phyloP scores from a whole-genome alignment of 2,888 invertebrate genomes.

The Lamellibrachia columna region DNA sequence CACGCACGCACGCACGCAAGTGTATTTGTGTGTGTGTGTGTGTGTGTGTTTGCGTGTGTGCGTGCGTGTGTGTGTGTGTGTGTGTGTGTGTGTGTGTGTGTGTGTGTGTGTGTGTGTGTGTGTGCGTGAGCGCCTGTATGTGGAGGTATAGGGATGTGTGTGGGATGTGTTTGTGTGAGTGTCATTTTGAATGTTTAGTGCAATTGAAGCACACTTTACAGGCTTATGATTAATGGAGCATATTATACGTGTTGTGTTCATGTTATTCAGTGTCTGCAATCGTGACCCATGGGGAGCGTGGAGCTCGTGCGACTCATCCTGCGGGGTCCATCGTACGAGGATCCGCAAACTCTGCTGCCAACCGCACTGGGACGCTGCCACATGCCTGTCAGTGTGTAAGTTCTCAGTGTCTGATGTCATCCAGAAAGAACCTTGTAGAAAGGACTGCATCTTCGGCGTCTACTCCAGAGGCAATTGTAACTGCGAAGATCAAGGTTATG shows the following conservation, averaged over 20 bases:
- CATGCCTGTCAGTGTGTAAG: background rate
- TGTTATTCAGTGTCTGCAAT: background rate
- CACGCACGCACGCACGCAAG: no score
- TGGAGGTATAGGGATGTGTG: background rate
- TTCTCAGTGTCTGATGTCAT: background rate
- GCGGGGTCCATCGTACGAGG: background rate
- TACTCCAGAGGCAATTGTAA: background rate
- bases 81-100: background rate
- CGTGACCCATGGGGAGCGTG: background rate
- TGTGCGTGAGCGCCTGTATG: background rate
- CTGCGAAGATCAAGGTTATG: background rate
- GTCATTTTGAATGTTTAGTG: no score
- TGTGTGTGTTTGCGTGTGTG: background rate
- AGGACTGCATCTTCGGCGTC: background rate
- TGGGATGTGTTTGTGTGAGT: no score
- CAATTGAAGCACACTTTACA: no score
- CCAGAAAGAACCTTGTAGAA: background rate
- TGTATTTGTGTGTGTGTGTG: no score
- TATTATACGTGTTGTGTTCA: background rate
- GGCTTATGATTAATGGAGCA: no score
- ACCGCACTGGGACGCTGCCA: background rate
- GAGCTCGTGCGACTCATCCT: background rate
- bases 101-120: background rate
- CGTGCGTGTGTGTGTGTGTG: background rate
- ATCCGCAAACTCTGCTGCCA: background rate